Evolutionary conservation across 2,797 vertebrate species (phyloP).

Genomic region (Myotis findleyi): DNA sequence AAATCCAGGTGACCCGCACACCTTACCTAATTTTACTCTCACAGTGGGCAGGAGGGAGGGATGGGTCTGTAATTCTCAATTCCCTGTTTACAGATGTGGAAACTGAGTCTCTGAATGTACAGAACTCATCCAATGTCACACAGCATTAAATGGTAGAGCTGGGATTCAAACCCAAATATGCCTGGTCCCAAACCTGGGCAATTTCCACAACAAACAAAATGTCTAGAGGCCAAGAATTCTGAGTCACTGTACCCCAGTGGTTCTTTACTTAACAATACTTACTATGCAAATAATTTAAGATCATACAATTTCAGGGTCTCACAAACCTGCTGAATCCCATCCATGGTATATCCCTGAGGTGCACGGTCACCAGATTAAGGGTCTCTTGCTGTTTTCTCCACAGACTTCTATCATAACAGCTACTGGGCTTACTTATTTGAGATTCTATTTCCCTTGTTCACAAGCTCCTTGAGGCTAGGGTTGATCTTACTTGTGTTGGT

Average conservation of each 20-base stretch:
- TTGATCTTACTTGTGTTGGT: not conserved
- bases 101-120: not conserved
- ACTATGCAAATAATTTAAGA: not conserved
- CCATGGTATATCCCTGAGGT: not conserved
- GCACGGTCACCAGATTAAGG: not conserved
- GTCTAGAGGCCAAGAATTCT: constrained; percentile 4
- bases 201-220: not conserved
- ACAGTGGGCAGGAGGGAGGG: not conserved
- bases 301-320: not conserved
- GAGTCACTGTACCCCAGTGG: not conserved
- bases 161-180: not conserved
- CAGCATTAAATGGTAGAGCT: not conserved
- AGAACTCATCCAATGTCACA: not conserved
- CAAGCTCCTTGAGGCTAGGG: not conserved
- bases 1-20: not conserved
- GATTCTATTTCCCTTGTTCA: not conserved
- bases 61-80: not conserved
- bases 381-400: not conserved
- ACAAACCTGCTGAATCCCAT: not conserved
- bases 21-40: not conserved
- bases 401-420: not conserved
- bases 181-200: not conserved
- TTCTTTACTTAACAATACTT: not conserved
- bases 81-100: not conserved
- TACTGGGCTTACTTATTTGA: not conserved